Evolutionary conservation across 2,797 vertebrate species (phyloP).

Genomic region (Trematomus bernacchii): DNA sequence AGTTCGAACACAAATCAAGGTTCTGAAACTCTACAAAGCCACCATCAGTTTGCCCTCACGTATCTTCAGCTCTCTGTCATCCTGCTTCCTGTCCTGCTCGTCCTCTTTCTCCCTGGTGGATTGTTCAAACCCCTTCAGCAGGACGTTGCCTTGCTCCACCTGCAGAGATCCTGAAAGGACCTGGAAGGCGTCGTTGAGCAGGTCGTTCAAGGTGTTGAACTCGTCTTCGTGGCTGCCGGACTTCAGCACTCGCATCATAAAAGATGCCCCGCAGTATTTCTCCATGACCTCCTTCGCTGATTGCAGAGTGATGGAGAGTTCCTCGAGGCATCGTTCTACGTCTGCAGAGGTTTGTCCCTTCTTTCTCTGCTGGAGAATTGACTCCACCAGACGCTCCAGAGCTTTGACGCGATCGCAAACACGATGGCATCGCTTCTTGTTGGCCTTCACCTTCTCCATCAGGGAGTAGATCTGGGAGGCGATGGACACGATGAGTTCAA

Average conservation of each 20-base stretch:
- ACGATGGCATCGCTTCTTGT: conserved; percentile 85
- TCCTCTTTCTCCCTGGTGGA: conserved; percentile 78
- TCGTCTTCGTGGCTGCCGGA: conserved; percentile 75
- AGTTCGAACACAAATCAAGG: too few species aligned
- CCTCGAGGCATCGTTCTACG: conserved; percentile 66
- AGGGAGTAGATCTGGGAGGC: conserved; percentile 79
- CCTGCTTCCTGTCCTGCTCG: conserved; percentile 78
- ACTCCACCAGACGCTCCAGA: conserved; percentile 77
- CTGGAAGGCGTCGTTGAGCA: conserved; percentile 84
- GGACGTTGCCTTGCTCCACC: conserved; percentile 73
- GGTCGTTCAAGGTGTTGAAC: conserved; percentile 84
- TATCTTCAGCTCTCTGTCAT: conserved; percentile 74
- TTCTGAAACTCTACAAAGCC: not conserved
- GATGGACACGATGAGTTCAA: conserved; percentile 79
- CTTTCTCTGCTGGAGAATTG: conserved; percentile 63
- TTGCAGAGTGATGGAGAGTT: conserved; percentile 77
- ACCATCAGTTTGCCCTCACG: conserved; percentile 58
- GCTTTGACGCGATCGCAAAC: conserved; percentile 76
- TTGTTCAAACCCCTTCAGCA: conserved; percentile 67
- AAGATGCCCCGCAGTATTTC: conserved; percentile 77
- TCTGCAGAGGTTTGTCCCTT: accelerated
- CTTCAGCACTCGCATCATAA: conserved; percentile 79
- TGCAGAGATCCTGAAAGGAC: conserved; percentile 82
- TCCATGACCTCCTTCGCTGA: conserved; percentile 77
- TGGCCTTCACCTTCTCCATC: conserved; percentile 86